These are phyloP conservation scores for Microcebus tavaratra DNA, from an alignment of 2,113 vertebrate species.

Conservation along the genomic window DNA sequence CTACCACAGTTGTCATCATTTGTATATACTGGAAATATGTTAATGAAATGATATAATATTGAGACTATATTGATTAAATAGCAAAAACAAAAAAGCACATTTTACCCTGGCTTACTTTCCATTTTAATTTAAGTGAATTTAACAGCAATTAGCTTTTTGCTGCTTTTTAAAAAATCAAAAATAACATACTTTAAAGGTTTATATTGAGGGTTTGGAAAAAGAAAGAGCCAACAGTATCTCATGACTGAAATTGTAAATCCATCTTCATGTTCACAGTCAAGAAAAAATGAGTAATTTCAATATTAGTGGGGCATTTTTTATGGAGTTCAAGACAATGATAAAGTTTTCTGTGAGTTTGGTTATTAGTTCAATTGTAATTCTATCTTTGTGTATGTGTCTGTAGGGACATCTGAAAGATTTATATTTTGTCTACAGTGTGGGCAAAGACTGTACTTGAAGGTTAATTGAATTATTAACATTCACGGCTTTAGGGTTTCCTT, in stretches of 20 bases:
- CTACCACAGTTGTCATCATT: not conserved
- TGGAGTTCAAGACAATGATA: not conserved
- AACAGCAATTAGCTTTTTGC: not conserved
- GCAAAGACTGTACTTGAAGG: not conserved
- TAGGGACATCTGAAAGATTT: not conserved
- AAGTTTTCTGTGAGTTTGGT: not conserved
- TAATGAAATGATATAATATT: not conserved
- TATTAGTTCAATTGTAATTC: not conserved
- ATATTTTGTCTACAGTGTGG: not conserved
- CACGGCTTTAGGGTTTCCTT: not conserved
- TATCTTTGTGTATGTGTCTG: not conserved
- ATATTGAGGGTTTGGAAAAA: not conserved
- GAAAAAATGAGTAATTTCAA: not conserved
- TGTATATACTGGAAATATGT: not conserved
- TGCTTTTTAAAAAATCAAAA: not conserved
- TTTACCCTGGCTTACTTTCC: not conserved
- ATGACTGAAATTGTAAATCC: not conserved
- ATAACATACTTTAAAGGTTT: not conserved
- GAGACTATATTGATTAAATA: not conserved
- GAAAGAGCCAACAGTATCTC: not conserved
- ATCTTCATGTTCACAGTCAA: not conserved
- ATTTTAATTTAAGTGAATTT: conserved; percentile 16
- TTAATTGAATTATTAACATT: not conserved
- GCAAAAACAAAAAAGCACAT: not conserved
- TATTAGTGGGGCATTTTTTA: not conserved